Evolutionary conservation across 2,113 vertebrate genomes (phyloP).

Genomic region (Pionites leucogaster): DNA sequence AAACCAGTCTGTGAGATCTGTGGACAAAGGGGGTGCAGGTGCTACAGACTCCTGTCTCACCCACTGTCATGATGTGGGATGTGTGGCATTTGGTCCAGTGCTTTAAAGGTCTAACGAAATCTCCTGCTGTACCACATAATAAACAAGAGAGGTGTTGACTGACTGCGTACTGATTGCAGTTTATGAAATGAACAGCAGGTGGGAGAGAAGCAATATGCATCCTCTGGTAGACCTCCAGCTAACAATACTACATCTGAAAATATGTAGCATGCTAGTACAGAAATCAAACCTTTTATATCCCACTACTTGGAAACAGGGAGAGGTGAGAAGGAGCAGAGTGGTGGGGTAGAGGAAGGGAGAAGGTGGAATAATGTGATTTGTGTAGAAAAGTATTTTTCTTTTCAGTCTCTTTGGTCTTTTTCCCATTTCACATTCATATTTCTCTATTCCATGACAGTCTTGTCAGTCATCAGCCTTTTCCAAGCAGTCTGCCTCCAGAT

Average conservation of each 20-base stretch:
- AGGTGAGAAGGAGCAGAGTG: background rate
- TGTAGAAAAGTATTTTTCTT: background rate
- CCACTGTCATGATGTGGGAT: background rate
- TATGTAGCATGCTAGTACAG: background rate
- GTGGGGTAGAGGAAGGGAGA: background rate
- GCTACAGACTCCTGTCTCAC: background rate
- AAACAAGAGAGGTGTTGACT: conserved; percentile 43
- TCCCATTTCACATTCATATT: background rate
- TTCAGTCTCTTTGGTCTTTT: background rate
- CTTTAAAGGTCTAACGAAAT: conserved; percentile 6
- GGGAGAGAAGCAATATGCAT: conserved; percentile 65
- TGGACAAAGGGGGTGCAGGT: background rate
- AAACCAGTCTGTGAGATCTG: background rate
- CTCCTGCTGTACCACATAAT: conserved; percentile 38
- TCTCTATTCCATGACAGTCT: background rate
- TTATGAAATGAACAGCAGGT: conserved; percentile 70
- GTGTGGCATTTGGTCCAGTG: background rate
- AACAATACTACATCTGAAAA: background rate
- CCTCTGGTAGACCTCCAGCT: conserved; percentile 22
- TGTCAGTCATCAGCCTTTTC: background rate
- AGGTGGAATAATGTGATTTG: background rate
- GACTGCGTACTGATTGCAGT: conserved; percentile 58
- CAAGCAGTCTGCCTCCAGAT: conserved; percentile 9
- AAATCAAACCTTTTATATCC: conserved; percentile 6
- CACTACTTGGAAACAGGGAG: background rate